A percentile compares a stretch with the other conserved stretches of the same genome.
Evolutionary conservation across 2,113 vertebrate species (phyloP).

Genomic region (Datnioides undecimradiatus): DNA sequence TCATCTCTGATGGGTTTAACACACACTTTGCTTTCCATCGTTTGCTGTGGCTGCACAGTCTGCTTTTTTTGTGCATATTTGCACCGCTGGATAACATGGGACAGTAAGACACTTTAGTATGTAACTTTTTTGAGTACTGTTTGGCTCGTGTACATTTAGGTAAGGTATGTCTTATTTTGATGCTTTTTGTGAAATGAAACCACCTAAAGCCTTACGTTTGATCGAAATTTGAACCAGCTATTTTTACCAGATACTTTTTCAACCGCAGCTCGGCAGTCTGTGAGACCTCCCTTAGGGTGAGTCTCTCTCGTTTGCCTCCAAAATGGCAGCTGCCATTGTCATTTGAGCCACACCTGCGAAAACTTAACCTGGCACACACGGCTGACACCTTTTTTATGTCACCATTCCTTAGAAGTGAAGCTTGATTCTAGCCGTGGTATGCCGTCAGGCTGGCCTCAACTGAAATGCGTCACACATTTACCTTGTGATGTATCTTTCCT

Average conservation of each 20-base stretch:
- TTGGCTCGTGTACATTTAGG: too few species aligned
- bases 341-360: conserved; percentile 67
- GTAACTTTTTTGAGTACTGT: too few species aligned
- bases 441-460: not conserved
- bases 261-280: not conserved
- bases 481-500: not conserved
- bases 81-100: too few species aligned
- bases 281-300: conserved; percentile 8
- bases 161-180: too few species aligned
- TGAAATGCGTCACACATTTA: not conserved
- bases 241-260: not conserved
- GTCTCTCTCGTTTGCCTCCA: conserved; percentile 50
- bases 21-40: too few species aligned
- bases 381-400: conserved; percentile 43
- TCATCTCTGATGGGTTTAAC: too few species aligned
- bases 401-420: not conserved
- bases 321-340: conserved; percentile 60
- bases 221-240: not conserved
- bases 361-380: conserved; percentile 39
- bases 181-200: not conserved
- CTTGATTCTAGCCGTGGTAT: not conserved
- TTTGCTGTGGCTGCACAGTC: too few species aligned
- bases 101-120: too few species aligned
- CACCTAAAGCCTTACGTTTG: not conserved
- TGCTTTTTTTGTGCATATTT: too few species aligned